Conservation (phyloP, 2,888 invertebrate genomes). For the Rugalucina vietnamica region DNA sequence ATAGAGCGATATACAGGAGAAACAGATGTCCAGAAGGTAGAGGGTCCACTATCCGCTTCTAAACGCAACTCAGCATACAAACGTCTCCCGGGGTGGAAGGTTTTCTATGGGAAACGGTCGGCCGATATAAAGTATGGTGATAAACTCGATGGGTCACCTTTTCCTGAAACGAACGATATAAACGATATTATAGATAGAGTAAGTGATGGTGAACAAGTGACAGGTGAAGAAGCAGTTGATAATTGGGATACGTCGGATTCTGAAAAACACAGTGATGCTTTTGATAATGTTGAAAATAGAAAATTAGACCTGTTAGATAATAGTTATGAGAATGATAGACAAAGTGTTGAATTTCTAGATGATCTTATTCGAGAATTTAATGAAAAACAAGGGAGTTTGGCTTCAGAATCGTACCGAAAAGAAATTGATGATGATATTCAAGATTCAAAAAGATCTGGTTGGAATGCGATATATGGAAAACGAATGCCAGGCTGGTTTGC, state of each 20-base stretch:
- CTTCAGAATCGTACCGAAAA: not conserved
- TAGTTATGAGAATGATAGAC: not conserved
- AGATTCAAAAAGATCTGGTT: not conserved
- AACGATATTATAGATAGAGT: not conserved
- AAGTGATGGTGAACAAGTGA: not conserved
- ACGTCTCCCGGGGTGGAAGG: not conserved
- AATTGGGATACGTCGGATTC: not conserved
- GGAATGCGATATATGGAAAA: not conserved
- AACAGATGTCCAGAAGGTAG: no score
- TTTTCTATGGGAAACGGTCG: not conserved
- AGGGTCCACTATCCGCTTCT: no score
- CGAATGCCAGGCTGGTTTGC: not conserved
- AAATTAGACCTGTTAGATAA: no score
- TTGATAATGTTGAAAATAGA: no score
- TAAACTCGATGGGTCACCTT: not conserved
- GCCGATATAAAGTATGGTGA: not conserved
- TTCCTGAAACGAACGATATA: not conserved
- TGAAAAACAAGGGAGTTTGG: not conserved
- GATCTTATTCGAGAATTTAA: not conserved
- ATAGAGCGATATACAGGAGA: no score
- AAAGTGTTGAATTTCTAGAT: not conserved
- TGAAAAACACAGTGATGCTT: not conserved
- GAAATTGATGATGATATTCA: not conserved
- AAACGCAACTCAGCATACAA: not conserved
- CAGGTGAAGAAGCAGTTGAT: not conserved